phyloP scores from a whole-genome alignment of 92 coral and sea anemone genomes.

The Porites rus region DNA sequence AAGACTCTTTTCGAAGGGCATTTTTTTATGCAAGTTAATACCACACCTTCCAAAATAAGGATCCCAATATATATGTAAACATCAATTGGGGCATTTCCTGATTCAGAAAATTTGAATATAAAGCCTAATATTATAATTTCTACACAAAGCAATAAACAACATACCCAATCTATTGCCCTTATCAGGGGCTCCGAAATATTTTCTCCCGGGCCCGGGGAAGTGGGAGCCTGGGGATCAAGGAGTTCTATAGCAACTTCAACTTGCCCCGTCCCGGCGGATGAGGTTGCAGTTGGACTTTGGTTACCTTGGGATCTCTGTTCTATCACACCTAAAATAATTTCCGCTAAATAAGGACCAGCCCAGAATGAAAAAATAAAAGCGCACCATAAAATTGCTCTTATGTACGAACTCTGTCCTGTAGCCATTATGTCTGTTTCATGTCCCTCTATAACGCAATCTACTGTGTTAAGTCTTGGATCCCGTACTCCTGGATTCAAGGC shows the following conservation, averaged over 20 bases:
- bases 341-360: not conserved
- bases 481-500: not conserved
- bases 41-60: not conserved
- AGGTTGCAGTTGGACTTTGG: not conserved
- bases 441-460: not conserved
- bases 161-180: not conserved
- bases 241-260: not conserved
- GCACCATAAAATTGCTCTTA: conserved; percentile 3
- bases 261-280: not conserved
- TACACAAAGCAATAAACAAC: not conserved
- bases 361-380: not conserved
- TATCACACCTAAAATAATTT: not conserved
- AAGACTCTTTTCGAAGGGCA: not conserved
- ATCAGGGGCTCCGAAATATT: not conserved
- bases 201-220: too few relatives aligned
- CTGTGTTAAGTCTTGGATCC: not conserved
- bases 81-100: not conserved
- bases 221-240: not conserved
- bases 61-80: not conserved
- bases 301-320: not conserved
- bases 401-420: not conserved
- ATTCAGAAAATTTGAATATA: not conserved
- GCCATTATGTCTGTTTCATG: not conserved
- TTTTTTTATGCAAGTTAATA: not conserved
- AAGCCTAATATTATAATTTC: not conserved